Percentiles rank a stretch among this genome's conserved stretches.
phyloP scores from a whole-genome alignment of 2,888 invertebrate species.

The Andrena camellia region DNA sequence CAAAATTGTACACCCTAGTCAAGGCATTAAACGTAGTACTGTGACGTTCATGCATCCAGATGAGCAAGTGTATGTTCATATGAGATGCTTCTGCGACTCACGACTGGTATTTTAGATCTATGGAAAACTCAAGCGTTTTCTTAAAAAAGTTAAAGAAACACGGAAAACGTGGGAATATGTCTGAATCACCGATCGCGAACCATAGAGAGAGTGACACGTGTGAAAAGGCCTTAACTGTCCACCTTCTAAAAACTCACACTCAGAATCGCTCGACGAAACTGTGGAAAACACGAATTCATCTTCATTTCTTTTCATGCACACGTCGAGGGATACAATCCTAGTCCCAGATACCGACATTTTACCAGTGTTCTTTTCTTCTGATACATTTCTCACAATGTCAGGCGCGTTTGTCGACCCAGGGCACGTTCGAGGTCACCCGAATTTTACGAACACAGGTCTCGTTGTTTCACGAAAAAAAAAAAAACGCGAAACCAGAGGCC shows the following conservation, averaged over 20 bases:
- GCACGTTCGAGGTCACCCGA: constrained; percentile 69
- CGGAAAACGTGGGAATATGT: no score
- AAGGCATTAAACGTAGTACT: no score
- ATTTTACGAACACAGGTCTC: constrained; percentile 48
- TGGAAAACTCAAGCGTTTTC: no score
- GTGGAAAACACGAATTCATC: not conserved
- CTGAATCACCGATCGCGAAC: no score
- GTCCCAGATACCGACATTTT: constrained; percentile 12
- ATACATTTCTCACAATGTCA: constrained; percentile 61
- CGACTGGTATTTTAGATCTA: no score
- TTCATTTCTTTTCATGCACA: not conserved
- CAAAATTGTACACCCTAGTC: no score
- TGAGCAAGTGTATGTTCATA: no score
- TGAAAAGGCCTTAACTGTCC: not conserved
- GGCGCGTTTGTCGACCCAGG: constrained; percentile 28
- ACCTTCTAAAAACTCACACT: not conserved
- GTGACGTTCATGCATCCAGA: no score
- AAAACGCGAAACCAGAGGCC: constrained; percentile 11
- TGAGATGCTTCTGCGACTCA: no score
- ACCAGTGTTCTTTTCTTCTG: constrained; percentile 16
- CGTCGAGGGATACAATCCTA: not conserved
- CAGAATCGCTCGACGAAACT: not conserved
- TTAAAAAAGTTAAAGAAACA: no score
- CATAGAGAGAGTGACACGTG: no score
- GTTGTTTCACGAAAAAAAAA: constrained; percentile 12